A percentile compares a stretch with the other conserved stretches of the same genome.
phyloP scores from a whole-genome alignment of 2,797 vertebrate genomes.

The Acipenser transmontanus region DNA sequence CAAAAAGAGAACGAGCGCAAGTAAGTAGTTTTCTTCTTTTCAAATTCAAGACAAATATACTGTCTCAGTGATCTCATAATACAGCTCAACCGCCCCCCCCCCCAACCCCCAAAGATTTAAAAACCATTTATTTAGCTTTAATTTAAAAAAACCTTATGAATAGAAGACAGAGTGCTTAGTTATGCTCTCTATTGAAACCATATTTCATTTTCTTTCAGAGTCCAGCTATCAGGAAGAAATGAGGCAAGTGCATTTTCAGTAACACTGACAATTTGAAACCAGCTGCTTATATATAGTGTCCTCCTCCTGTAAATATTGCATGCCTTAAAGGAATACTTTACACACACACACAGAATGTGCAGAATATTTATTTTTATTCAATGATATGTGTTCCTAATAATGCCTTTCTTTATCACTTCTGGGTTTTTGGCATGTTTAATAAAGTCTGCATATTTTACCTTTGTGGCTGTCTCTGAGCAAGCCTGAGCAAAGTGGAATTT shows the following conservation, averaged over 20 bases:
- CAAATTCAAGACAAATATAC: background rate
- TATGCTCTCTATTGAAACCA: slow-evolving; percentile 19
- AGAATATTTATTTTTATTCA: too few species aligned
- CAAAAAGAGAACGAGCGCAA: slow-evolving; percentile 38
- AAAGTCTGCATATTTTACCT: too few species aligned
- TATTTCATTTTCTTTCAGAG: slow-evolving; percentile 42
- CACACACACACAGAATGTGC: background rate
- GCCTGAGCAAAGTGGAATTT: too few species aligned
- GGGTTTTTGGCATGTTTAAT: too few species aligned
- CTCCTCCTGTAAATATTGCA: too few species aligned
- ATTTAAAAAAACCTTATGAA: background rate
- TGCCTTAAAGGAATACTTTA: slow-evolving; percentile 1
- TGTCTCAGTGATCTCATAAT: background rate
- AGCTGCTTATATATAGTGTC: background rate
- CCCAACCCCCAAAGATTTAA: background rate
- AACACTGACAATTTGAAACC: slow-evolving; percentile 1
- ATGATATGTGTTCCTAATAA: background rate
- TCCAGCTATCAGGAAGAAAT: slow-evolving; percentile 45
- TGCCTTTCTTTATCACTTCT: background rate
- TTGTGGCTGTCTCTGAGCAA: too few species aligned
- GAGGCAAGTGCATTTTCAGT: slow-evolving; percentile 53
- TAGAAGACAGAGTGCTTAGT: slow-evolving; percentile 14
- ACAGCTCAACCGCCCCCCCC: background rate
- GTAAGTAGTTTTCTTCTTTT: slow-evolving; percentile 38
- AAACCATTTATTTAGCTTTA: slow-evolving; percentile 5